These are phyloP conservation scores for Macrosiphum euphorbiae DNA, from an alignment of 2,888 invertebrate genomes.

Conservation along the genomic window DNA sequence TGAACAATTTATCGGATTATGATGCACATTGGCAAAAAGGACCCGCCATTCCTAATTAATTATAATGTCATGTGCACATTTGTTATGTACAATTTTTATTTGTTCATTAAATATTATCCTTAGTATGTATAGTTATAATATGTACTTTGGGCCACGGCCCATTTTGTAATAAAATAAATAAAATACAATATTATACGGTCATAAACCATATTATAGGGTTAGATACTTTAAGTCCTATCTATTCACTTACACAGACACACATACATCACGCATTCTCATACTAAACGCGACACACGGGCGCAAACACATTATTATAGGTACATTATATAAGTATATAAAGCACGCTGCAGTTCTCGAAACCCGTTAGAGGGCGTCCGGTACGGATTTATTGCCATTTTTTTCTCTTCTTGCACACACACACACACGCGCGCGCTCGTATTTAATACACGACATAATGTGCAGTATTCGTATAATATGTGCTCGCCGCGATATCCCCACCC, in stretches of 20 bases:
- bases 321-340: neutral
- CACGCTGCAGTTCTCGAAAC: constrained; percentile 16
- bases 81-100: neutral
- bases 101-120: neutral
- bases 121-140: neutral
- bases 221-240: neutral
- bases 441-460: neutral
- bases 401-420: neutral
- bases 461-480: neutral
- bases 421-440: neutral
- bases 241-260: neutral
- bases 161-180: neutral
- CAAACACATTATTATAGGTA: neutral
- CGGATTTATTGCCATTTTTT: constrained; percentile 42
- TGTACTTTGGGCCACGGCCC: neutral
- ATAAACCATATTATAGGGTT: neutral
- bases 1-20: neutral
- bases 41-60: neutral
- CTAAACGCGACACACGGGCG: neutral
- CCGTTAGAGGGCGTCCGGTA: constrained; percentile 53
- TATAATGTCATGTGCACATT: neutral
- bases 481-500: constrained; percentile 17
- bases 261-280: neutral
- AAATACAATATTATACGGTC: neutral
- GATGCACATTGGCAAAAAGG: neutral